Percentiles rank a stretch among this genome's conserved stretches.
phyloP scores from a whole-genome alignment of 2,113 vertebrate genomes.

The Condylura cristata region DNA sequence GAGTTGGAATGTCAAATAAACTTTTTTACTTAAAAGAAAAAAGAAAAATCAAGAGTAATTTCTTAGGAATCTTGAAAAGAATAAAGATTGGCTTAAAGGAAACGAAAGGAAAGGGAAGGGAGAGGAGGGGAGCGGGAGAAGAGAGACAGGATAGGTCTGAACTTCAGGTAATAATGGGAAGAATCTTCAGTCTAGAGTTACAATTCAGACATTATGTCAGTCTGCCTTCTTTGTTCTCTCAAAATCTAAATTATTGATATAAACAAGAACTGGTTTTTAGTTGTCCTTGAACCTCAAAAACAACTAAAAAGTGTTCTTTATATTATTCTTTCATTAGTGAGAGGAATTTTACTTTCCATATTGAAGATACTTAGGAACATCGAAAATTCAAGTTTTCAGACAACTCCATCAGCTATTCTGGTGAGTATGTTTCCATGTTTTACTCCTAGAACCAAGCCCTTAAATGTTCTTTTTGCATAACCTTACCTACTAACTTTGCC shows the following conservation, averaged over 20 bases:
- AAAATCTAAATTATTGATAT: not conserved
- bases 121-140: too few species aligned
- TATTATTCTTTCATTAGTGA: slow-evolving; percentile 82
- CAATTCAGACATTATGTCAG: not conserved
- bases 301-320: slow-evolving; percentile 39
- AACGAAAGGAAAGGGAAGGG: too few species aligned
- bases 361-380: slow-evolving; percentile 81
- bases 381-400: slow-evolving; percentile 77
- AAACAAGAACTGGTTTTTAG: not conserved
- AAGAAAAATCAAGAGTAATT: not conserved
- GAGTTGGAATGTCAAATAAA: not conserved
- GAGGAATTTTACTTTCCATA: slow-evolving; percentile 75
- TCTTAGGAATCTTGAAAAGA: slow-evolving; percentile 21
- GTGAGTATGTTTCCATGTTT: slow-evolving; percentile 79
- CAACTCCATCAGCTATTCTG: slow-evolving; percentile 56
- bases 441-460: not conserved
- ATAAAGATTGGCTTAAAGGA: not conserved
- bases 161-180: not conserved
- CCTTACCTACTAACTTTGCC: slow-evolving; percentile 30
- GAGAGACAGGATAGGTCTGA: too few species aligned
- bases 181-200: not conserved
- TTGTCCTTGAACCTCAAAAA: not conserved
- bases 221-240: not conserved
- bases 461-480: not conserved
- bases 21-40: slow-evolving; percentile 3